Evolutionary conservation across 2,113 vertebrate species (phyloP).

Genomic region (Buteo buteo): DNA sequence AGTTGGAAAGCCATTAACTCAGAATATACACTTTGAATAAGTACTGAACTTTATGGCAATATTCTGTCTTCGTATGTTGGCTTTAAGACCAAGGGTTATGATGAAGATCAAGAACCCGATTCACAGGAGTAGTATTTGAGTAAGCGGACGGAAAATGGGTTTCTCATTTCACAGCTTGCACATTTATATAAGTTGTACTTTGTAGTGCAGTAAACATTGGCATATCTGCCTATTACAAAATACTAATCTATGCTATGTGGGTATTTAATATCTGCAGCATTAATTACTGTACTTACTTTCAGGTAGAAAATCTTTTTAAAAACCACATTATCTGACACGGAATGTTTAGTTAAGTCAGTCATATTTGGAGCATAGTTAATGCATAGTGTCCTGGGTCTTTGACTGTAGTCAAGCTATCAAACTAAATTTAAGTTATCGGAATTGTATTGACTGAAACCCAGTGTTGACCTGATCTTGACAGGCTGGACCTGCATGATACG

Average conservation of each 20-base stretch:
- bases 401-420: slow-evolving; percentile 64
- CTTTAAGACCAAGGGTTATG: slow-evolving; percentile 43
- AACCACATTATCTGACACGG: slow-evolving; percentile 40
- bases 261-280: slow-evolving; percentile 67
- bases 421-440: slow-evolving; percentile 66
- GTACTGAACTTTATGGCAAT: slow-evolving; percentile 58
- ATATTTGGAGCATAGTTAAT: slow-evolving; percentile 69
- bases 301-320: slow-evolving; percentile 62
- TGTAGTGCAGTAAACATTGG: slow-evolving; percentile 62
- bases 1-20: slow-evolving; percentile 75
- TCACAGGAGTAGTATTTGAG: slow-evolving; percentile 37
- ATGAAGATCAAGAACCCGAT: slow-evolving; percentile 39
- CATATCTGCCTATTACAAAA: slow-evolving; percentile 51
- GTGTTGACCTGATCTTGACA: slow-evolving; percentile 77
- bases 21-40: slow-evolving; percentile 80
- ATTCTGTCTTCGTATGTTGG: slow-evolving; percentile 53
- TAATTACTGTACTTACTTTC: slow-evolving; percentile 70
- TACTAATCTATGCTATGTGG: slow-evolving; percentile 60
- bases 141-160: slow-evolving; percentile 28
- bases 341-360: slow-evolving; percentile 72
- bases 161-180: slow-evolving; percentile 63
- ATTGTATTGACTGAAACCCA: slow-evolving; percentile 73
- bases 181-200: slow-evolving; percentile 60
- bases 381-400: slow-evolving; percentile 49
- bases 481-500: slow-evolving; percentile 82